Conservation (phyloP, 2,888 invertebrate species). For the Acanthosepion esculentum region DNA sequence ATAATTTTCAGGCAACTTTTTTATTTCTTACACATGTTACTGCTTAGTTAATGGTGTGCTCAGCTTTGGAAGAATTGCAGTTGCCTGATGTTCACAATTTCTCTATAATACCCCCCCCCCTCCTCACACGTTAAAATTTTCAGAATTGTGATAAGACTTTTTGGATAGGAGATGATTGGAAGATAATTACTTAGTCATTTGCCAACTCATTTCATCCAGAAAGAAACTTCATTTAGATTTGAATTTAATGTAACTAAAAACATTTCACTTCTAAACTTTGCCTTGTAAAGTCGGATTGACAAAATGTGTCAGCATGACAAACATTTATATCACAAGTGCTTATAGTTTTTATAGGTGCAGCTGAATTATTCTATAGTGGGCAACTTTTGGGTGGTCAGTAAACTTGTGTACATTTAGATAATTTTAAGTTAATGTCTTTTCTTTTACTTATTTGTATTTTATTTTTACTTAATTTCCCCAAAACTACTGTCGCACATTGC, state of each 20-base stretch:
- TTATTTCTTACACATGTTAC: neutral
- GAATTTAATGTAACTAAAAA: no score
- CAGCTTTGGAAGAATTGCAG: neutral
- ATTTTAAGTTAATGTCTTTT: neutral
- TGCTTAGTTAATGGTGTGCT: neutral
- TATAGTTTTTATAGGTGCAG: neutral
- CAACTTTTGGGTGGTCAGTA: neutral
- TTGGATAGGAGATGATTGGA: no score
- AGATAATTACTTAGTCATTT: no score
- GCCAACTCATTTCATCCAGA: no score
- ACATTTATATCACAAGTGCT: no score
- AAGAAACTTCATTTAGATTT: no score
- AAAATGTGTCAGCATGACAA: no score
- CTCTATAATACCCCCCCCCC: neutral
- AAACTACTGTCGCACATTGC: constrained; percentile 3
- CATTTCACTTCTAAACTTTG: no score
- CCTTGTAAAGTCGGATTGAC: no score
- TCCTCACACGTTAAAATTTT: no score
- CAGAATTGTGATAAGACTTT: no score
- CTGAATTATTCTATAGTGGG: neutral
- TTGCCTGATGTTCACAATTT: neutral
- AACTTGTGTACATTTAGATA: neutral
- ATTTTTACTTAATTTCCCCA: constrained; percentile 5
- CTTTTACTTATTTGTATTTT: neutral
- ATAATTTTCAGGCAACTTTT: neutral